Base-by-base conservation (phyloP, 2,113 vertebrate species). In the Bucco capensis region DNA sequence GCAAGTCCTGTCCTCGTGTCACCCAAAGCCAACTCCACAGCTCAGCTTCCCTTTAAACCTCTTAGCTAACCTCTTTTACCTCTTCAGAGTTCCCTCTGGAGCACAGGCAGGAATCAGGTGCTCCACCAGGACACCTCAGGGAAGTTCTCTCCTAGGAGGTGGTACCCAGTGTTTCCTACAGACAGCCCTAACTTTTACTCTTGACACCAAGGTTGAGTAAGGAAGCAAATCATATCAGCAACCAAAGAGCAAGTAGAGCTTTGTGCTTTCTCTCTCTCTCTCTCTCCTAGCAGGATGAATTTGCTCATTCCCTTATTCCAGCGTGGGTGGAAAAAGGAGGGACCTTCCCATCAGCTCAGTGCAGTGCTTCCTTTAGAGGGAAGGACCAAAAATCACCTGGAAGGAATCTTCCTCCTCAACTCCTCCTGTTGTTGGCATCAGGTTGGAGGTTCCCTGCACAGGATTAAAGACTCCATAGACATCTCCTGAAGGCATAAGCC, bases 271-370 rank as follows among this genome's bases (percentile, higher is more conserved):
- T 44, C 30, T 71, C 77, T 82, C 19, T 44, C 30, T 71, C 77
- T 82, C 73, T 28, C 65, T 53, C 33, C 1, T 3, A 90, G 46
- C 31, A 73, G 62, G 74, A 78, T 62, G 77, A 87, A 79, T 62
- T 50, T 92, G 80, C 83, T 81, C 65, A 92, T 92, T 86, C 72
- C 50, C 92, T 91, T 91, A 76, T 70, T 92, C 76, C 10, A 28
- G 40, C 14, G 66, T 79, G 54, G 51, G 90, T 82, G 47, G 89
- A 79, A 93, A 83, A 89, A 76, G 28, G 35, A 76, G 47, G 21
- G 64, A 86, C 84, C 89, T 74, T 90, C 51, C 86, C 83, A 83
- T 64, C 21, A 2, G 31, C 35, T 77, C 71, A 81, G 8, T 2
- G 0, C 17, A 67, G 42, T 44, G 75, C 37, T 88, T 88, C 57